A percentile compares a stretch with the other conserved stretches of the same genome.
phyloP scores from a whole-genome alignment of 2,113 vertebrate species.

The Pycnonotus jocosus region DNA sequence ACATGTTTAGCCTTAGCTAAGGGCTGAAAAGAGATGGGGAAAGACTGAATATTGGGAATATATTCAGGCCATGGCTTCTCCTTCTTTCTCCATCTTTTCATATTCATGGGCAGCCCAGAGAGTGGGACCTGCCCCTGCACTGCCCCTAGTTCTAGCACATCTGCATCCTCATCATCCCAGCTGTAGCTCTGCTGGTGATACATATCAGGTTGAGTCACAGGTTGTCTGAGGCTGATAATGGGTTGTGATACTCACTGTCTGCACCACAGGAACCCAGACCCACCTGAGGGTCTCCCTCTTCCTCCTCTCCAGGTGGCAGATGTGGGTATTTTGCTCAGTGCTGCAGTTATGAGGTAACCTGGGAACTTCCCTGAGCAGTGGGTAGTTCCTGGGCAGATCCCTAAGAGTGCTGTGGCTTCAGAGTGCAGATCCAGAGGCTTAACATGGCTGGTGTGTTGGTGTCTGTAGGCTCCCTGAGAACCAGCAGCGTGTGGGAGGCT shows the following conservation, averaged over 20 bases:
- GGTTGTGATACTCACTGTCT: background rate
- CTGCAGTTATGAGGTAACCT: background rate
- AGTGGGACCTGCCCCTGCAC: background rate
- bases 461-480: slow-evolving; percentile 81
- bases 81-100: background rate
- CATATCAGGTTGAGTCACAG: background rate
- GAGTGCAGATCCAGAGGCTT: background rate
- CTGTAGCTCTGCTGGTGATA: background rate
- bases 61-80: background rate
- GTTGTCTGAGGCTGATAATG: background rate
- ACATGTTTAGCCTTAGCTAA: background rate
- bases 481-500: slow-evolving; percentile 89
- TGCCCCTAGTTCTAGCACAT: background rate
- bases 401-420: background rate
- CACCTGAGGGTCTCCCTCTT: background rate
- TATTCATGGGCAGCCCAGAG: background rate
- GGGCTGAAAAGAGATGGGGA: background rate
- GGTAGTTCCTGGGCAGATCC: background rate
- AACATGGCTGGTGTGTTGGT: background rate
- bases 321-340: background rate
- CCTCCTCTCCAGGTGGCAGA: background rate
- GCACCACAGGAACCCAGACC: background rate
- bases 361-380: background rate
- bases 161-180: background rate
- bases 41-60: background rate